Evolutionary conservation across 2,888 invertebrate genomes (phyloP).

Genomic region (Parnassius orleans): DNA sequence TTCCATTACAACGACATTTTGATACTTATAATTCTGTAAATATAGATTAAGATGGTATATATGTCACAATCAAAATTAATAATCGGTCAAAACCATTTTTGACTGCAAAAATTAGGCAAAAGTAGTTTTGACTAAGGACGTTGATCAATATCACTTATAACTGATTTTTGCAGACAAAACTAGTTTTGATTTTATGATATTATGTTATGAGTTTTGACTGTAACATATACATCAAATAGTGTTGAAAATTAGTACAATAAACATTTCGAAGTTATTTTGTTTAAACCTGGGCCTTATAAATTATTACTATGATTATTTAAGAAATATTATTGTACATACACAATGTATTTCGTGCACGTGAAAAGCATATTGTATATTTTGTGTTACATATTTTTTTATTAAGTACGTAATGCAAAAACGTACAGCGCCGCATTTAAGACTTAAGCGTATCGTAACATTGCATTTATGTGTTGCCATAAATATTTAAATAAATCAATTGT

Average conservation of each 20-base stretch:
- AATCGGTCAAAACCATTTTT: too few relatives aligned
- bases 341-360: background rate
- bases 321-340: constrained; percentile 6
- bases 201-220: too few relatives aligned
- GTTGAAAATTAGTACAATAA: background rate
- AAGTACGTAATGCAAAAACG: background rate
- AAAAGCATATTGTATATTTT: background rate
- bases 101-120: too few relatives aligned
- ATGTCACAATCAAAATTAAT: too few relatives aligned
- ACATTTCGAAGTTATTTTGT: too few relatives aligned
- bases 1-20: constrained; percentile 47
- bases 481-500: background rate
- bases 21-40: constrained; percentile 26
- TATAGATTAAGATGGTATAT: constrained; percentile 16
- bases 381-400: background rate
- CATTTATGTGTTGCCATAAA: constrained; percentile 45
- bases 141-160: too few relatives aligned
- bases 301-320: constrained; percentile 1
- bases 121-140: too few relatives aligned
- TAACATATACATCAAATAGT: background rate
- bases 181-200: too few relatives aligned
- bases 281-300: background rate
- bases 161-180: too few relatives aligned
- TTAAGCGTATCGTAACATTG: constrained; percentile 33
- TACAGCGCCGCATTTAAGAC: constrained; percentile 12